phyloP scores from a whole-genome alignment of 2,113 vertebrate species.

The Setophaga kirtlandii region DNA sequence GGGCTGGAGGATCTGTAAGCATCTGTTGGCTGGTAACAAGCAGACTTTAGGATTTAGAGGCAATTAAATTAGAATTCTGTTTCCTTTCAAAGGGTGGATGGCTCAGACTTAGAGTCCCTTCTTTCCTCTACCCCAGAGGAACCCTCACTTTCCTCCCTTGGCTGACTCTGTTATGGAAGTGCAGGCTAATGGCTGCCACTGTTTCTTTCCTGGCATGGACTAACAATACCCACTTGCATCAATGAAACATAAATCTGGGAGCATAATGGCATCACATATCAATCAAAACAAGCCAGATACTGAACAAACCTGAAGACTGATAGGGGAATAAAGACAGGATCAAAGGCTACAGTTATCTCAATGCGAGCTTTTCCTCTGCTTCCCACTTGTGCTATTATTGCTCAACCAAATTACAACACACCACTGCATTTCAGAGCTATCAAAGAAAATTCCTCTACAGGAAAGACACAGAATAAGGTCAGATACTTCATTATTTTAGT shows the following conservation, averaged over 20 bases:
- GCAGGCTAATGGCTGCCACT: not conserved
- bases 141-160: not conserved
- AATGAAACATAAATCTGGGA: slow-evolving; percentile 28
- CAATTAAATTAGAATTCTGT: slow-evolving; percentile 57
- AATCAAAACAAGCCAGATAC: not conserved
- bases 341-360: not conserved
- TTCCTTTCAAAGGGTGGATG: slow-evolving; percentile 43
- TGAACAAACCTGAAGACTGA: not conserved
- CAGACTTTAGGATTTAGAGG: slow-evolving; percentile 55
- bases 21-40: slow-evolving; percentile 60
- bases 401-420: not conserved
- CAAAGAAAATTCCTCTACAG: not conserved
- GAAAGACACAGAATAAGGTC: not conserved
- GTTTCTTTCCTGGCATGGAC: not conserved
- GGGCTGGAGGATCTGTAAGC: slow-evolving; percentile 25
- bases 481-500: not conserved
- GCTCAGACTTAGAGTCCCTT: not conserved
- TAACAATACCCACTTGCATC: not conserved
- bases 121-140: slow-evolving; percentile 7
- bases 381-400: not conserved
- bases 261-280: not conserved
- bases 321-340: not conserved
- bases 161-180: not conserved
- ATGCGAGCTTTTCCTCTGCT: not conserved
- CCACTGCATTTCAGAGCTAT: not conserved